These are phyloP conservation scores for Venusia cambrica DNA, from an alignment of 2,888 invertebrate genomes.

Conservation along the genomic window DNA sequence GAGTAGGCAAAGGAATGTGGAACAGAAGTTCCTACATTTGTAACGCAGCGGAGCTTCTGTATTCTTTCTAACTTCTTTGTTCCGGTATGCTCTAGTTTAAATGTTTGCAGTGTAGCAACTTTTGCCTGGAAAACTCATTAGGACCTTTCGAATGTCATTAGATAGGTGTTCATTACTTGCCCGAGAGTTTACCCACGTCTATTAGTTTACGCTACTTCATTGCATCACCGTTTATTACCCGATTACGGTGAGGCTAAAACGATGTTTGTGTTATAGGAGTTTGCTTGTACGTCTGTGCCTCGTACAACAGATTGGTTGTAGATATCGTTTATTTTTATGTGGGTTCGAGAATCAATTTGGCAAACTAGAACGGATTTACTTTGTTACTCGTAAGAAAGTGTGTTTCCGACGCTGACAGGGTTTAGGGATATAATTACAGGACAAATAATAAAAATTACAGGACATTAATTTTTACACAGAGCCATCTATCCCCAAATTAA, in stretches of 20 bases:
- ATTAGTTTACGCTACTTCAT: slow-evolving; percentile 11
- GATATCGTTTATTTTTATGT: slow-evolving; percentile 21
- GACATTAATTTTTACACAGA: no score
- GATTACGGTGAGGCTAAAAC: slow-evolving; percentile 15
- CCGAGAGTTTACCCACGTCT: slow-evolving; percentile 24
- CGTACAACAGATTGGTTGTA: slow-evolving; percentile 11
- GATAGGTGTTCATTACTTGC: slow-evolving; percentile 30
- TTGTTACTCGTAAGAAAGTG: slow-evolving; percentile 11
- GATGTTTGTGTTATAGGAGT: slow-evolving; percentile 15
- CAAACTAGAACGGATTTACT: slow-evolving; percentile 14
- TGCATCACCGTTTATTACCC: slow-evolving; percentile 18
- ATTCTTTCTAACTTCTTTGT: background rate
- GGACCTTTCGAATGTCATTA: slow-evolving; percentile 29
- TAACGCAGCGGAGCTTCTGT: no score
- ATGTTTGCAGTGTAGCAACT: slow-evolving; percentile 23
- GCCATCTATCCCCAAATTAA: no score
- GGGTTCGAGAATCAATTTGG: slow-evolving; percentile 16
- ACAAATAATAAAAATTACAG: no score
- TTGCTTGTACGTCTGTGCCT: slow-evolving; percentile 14
- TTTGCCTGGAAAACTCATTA: slow-evolving; percentile 28
- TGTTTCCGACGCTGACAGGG: slow-evolving; percentile 1
- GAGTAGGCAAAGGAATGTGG: no score
- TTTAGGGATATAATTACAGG: no score
- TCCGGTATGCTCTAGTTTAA: background rate
- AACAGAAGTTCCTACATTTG: no score